A percentile compares a stretch with the other conserved stretches of the same genome.
These are phyloP conservation scores for Rhinella marina DNA, from an alignment of 2,797 vertebrate species.

Conservation along the genomic window DNA sequence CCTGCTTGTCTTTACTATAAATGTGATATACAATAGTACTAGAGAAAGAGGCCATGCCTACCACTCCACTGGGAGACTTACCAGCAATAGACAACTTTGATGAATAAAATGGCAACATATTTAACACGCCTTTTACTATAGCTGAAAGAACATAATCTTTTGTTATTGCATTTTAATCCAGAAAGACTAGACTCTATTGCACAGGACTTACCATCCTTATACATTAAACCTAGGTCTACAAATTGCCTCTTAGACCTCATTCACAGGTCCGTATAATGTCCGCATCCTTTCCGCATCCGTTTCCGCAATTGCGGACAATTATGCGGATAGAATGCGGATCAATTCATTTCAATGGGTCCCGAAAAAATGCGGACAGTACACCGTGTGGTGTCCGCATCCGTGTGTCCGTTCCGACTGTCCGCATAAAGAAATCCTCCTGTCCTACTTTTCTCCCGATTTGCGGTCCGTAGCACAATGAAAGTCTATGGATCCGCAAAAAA, in stretches of 20 bases:
- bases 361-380: no score
- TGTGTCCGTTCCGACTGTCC: no score
- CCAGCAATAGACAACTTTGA: not conserved
- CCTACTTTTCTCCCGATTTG: no score
- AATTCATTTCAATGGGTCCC: no score
- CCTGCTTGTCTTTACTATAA: not conserved
- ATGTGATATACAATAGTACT: not conserved
- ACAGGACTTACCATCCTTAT: not conserved
- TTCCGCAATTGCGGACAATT: no score
- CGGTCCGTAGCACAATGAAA: no score
- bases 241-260: not conserved
- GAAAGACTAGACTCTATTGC: not conserved
- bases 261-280: no score
- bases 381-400: no score
- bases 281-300: no score
- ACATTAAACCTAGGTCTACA: not conserved
- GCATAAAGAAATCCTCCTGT: no score
- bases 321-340: no score
- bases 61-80: not conserved
- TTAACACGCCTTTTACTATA: not conserved
- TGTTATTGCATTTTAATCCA: not conserved
- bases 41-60: not conserved
- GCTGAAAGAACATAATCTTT: not conserved
- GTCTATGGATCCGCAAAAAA: no score
- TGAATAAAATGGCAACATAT: not conserved